phyloP scores from a whole-genome alignment of 2,113 vertebrate species.

The Erpornis zantholeuca region DNA sequence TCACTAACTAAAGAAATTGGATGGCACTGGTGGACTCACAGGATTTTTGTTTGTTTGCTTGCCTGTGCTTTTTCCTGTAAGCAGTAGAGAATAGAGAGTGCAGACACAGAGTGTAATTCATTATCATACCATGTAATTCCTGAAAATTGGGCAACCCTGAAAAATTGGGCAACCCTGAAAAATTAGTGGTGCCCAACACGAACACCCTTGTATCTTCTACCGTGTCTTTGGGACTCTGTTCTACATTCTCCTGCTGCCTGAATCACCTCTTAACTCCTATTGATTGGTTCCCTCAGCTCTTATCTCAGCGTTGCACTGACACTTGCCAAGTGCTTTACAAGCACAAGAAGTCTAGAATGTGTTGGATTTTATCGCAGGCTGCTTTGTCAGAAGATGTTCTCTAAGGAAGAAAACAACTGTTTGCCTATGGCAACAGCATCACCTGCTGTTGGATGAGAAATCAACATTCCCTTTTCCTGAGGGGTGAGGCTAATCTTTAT shows the following conservation, averaged over 20 bases:
- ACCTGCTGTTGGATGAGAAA: conserved; percentile 14
- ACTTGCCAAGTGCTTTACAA: not conserved
- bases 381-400: not conserved
- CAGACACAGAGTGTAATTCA: not conserved
- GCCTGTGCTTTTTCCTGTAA: not conserved
- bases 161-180: not conserved
- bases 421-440: conserved; percentile 8
- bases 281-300: not conserved
- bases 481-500: not conserved
- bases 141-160: not conserved
- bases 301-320: not conserved
- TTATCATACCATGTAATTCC: fast-evolving
- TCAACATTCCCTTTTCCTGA: not conserved
- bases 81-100: not conserved
- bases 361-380: not conserved
- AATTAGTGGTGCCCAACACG: not conserved
- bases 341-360: not conserved
- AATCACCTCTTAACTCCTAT: not conserved
- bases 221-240: fast-evolving
- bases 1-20: not conserved
- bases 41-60: not conserved
- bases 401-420: not conserved
- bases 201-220: not conserved
- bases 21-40: not conserved
- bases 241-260: not conserved